Evolutionary conservation across 2,113 vertebrate genomes (phyloP).

Genomic region (Campylomormyrus numenius): DNA sequence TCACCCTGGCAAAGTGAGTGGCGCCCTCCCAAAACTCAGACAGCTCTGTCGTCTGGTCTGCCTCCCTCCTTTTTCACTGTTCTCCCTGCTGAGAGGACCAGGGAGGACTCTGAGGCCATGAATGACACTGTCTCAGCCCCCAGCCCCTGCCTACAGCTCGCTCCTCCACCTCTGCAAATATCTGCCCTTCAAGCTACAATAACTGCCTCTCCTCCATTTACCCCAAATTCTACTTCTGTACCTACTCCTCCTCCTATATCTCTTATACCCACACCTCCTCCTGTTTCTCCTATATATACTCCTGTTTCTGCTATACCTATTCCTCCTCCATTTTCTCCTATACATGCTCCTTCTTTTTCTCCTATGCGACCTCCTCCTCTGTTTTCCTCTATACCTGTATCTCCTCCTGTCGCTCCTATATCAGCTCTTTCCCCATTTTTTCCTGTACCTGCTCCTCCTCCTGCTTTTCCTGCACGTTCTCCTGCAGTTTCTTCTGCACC

Average conservation of each 20-base stretch:
- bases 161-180: neutral
- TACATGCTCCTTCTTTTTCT: constrained; percentile 1
- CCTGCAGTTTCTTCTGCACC: neutral
- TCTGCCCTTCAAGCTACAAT: neutral
- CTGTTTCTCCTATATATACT: neutral
- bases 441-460: neutral
- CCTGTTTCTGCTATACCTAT: neutral
- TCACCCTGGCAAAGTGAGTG: constrained; percentile 65
- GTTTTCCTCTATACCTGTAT: neutral
- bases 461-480: neutral
- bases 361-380: neutral
- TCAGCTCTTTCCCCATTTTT: neutral
- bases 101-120: constrained; percentile 37
- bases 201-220: neutral
- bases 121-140: constrained; percentile 34
- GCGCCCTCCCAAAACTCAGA: constrained; percentile 51
- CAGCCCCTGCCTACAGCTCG: neutral
- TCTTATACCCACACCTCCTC: neutral
- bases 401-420: neutral
- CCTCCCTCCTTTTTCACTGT: constrained; percentile 36
- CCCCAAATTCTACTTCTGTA: neutral
- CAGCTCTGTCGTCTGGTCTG: constrained; percentile 40
- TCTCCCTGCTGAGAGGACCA: constrained; percentile 34
- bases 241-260: neutral
- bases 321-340: neutral